These are phyloP conservation scores for Platysteira castanea DNA, from an alignment of 2,113 vertebrate genomes.

Conservation along the genomic window DNA sequence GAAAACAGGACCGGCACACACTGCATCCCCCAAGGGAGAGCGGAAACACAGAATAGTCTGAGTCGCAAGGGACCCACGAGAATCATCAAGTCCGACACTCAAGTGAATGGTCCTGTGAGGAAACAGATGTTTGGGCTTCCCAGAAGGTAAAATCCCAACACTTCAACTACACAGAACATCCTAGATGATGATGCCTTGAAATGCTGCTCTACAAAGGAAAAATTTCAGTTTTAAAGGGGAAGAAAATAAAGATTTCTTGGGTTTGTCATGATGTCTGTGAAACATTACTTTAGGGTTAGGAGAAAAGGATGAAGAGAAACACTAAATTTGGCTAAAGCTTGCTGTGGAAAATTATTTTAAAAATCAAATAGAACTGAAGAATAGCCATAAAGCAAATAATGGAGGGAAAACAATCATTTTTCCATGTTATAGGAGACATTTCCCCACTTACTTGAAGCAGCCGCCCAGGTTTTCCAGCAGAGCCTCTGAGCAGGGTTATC, in stretches of 20 bases:
- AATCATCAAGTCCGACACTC: no score
- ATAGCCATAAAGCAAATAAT: neutral
- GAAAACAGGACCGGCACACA: fast-evolving
- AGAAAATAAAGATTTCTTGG: fast-evolving
- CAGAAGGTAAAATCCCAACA: neutral
- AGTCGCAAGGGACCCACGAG: neutral
- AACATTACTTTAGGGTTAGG: neutral
- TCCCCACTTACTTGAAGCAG: neutral
- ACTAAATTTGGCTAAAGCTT: neutral
- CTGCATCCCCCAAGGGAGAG: neutral
- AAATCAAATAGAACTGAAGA: fast-evolving
- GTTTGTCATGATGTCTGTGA: neutral
- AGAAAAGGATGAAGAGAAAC: neutral
- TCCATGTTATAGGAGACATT: fast-evolving
- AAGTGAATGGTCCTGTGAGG: neutral
- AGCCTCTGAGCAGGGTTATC: fast-evolving
- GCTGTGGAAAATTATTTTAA: fast-evolving
- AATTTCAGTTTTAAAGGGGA: neutral
- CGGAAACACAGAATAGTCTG: neutral
- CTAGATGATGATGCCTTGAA: neutral
- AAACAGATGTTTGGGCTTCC: neutral
- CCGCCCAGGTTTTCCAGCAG: neutral
- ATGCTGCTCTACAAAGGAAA: neutral
- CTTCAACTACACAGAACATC: neutral
- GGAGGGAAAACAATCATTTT: fast-evolving